These are phyloP conservation scores for Alcis repandata DNA, from an alignment of 2,888 invertebrate genomes.

Conservation along the genomic window DNA sequence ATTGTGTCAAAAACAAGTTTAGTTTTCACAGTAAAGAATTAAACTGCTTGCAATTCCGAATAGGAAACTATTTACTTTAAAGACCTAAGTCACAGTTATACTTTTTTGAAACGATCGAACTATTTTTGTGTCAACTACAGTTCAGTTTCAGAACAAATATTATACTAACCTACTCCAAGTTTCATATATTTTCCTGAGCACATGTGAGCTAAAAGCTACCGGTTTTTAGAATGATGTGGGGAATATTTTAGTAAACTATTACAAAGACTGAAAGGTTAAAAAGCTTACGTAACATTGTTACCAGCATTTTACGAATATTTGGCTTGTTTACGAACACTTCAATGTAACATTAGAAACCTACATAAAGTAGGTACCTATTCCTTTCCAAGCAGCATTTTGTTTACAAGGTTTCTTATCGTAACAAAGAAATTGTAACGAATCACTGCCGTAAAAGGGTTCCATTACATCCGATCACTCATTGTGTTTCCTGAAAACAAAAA, in stretches of 20 bases:
- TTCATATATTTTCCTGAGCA: constrained; percentile 1
- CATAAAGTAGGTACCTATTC: constrained; percentile 6
- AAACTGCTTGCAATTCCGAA: background rate
- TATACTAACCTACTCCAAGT: background rate
- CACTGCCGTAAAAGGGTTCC: constrained; percentile 29
- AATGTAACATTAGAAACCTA: constrained; percentile 3
- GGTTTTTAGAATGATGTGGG: constrained; percentile 2
- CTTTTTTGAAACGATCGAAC: background rate
- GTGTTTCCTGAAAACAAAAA: constrained; percentile 25
- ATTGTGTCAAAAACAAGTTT: too few relatives aligned
- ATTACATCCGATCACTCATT: constrained; percentile 27
- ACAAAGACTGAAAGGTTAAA: constrained; percentile 6
- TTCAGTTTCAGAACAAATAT: constrained; percentile 1
- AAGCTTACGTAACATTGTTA: background rate
- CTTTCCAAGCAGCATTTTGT: background rate
- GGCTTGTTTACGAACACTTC: constrained; percentile 9
- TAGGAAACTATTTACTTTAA: background rate
- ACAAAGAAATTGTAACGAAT: constrained; percentile 20
- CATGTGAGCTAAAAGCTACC: constrained; percentile 14
- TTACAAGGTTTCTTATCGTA: constrained; percentile 4
- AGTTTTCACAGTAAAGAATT: background rate
- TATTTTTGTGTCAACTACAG: constrained; percentile 1
- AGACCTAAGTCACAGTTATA: background rate
- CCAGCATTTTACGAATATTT: constrained; percentile 10
- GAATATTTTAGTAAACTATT: constrained; percentile 4